Conservation (phyloP, 1,140 invertebrate genomes). For the Lepidostoma basale region DNA sequence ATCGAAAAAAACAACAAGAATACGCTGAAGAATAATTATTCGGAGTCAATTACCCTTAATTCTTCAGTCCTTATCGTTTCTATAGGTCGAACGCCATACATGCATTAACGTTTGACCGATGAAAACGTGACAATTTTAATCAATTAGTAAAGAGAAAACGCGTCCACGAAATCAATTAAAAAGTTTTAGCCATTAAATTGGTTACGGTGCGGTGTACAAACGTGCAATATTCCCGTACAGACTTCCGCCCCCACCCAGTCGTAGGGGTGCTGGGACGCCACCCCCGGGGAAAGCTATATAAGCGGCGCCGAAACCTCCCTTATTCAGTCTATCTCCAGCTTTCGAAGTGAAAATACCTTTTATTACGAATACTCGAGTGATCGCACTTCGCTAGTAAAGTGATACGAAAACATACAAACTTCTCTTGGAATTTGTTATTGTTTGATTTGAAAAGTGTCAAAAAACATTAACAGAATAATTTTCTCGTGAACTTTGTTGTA, state of each 20-base stretch:
- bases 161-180: conserved; percentile 17
- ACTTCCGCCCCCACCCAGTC: conserved; percentile 6
- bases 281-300: conserved; percentile 23
- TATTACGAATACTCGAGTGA: neutral
- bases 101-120: no score
- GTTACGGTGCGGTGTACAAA: neutral
- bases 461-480: no score
- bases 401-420: no score
- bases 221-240: conserved; percentile 1
- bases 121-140: neutral
- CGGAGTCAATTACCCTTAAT: no score
- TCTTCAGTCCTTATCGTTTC: no score
- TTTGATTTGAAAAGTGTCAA: no score
- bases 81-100: no score
- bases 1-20: no score
- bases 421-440: no score
- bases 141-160: neutral
- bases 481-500: no score
- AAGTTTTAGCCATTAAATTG: conserved; percentile 15
- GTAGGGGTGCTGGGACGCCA: neutral
- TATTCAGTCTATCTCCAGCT: conserved; percentile 30
- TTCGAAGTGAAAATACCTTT: neutral
- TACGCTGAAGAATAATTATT: no score
- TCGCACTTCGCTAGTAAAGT: neutral
- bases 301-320: conserved; percentile 13